Base-by-base conservation (phyloP, 2,888 invertebrate genomes). In the Cerastis rubricosa region DNA sequence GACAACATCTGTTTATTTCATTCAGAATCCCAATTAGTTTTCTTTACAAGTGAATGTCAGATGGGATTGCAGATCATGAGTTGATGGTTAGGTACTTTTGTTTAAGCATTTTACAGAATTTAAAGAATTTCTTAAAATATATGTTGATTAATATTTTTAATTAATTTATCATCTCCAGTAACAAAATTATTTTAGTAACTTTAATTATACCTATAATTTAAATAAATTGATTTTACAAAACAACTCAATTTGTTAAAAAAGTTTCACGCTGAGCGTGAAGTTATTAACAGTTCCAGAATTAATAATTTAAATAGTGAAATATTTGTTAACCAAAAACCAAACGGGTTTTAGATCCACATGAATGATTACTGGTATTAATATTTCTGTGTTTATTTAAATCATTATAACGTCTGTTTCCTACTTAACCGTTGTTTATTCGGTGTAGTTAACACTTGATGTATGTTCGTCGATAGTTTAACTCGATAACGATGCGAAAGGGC, bases 401-500 rank as follows among this genome's bases (percentile, higher is more conserved):
- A 71, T 76, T 71, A 67, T 76, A 72, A 83, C 66, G 68, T 83
- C 66, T 72, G n/a, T 71, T 84, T 71, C 59, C 68, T 71, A 78
- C 35, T 35, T 68, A 63, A 8, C 66, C n/a, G 61, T 81, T 85
- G 67, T 68, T 76, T 83, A 67, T 77, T 76, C 25, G 29, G 57
- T 67, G 54, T 65, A 59, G 70, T 83, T 74, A 78, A 69, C 77
- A 84, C 82, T 87, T 83, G 84, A 89, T 84, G 73, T 73, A 82
- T 78, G 81, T 80, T 73, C 64, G 43, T 79, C 75, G 85, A 89
- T 90, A 84, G 54, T 69, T 71, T 70, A 82, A 84, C 65, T 81
- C 71, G 91, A 89, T 89, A 89, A 85, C 82, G 78, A 87, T 87
- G 80, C 84, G 83, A 87, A 89, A 84, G 83, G 87, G 84, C 80